A percentile compares a stretch with the other conserved stretches of the same genome.
phyloP scores from a whole-genome alignment of 2,113 vertebrate genomes.

The Symphodus melops region DNA sequence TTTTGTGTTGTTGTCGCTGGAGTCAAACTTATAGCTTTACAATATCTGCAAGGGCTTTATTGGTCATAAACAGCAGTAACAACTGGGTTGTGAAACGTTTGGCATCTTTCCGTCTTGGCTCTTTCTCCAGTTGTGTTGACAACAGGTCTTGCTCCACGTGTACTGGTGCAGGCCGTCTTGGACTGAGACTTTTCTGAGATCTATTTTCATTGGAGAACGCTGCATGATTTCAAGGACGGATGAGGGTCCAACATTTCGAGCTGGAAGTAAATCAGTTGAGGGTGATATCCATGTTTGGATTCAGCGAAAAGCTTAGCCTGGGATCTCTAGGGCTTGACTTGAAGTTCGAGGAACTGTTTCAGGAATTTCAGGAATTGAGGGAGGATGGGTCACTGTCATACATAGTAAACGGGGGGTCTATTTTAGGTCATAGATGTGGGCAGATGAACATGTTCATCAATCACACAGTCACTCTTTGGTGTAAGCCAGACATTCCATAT shows the following conservation, averaged over 20 bases:
- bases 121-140: conserved; percentile 38
- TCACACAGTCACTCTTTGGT: conserved; percentile 40
- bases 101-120: conserved; percentile 38
- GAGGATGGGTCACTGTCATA: conserved; percentile 49
- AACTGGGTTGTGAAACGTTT: conserved; percentile 46
- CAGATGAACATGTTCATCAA: conserved; percentile 53
- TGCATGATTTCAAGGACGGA: conserved; percentile 1
- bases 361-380: conserved; percentile 59
- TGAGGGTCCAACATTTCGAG: background rate
- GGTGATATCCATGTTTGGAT: conserved; percentile 7
- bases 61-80: conserved; percentile 56
- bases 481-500: conserved; percentile 60
- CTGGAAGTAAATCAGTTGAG: background rate
- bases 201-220: conserved; percentile 8
- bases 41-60: conserved; percentile 39
- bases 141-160: conserved; percentile 14
- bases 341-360: conserved; percentile 36
- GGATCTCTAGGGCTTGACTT: conserved; percentile 2
- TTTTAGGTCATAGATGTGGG: conserved; percentile 43
- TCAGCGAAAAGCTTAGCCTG: background rate
- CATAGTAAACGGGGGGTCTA: conserved; percentile 42
- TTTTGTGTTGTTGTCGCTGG: conserved; percentile 42
- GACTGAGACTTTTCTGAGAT: conserved; percentile 6
- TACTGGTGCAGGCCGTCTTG: conserved; percentile 11
- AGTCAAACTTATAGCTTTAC: conserved; percentile 7